phyloP scores from a whole-genome alignment of 2,113 vertebrate species.

The Procavia capensis region DNA sequence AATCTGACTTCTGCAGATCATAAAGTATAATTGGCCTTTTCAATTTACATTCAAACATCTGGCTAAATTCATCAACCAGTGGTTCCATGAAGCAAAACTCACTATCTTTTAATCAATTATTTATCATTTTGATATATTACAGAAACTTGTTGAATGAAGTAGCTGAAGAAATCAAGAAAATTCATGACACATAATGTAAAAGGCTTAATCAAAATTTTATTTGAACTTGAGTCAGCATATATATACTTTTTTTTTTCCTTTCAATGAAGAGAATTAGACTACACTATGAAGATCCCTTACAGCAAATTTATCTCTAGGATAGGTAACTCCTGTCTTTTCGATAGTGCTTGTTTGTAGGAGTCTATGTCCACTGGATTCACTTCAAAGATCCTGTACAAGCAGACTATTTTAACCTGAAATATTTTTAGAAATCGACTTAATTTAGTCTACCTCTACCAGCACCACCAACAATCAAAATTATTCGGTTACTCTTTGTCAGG shows the following conservation, averaged over 20 bases:
- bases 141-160: neutral
- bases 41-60: slow-evolving; percentile 60
- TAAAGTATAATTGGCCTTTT: slow-evolving; percentile 64
- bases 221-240: neutral
- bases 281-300: neutral
- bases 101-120: slow-evolving; percentile 9
- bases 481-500: neutral
- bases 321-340: neutral
- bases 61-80: slow-evolving; percentile 58
- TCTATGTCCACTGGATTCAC: neutral
- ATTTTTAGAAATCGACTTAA: slow-evolving; percentile 3
- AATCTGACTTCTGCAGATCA: slow-evolving; percentile 58
- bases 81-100: slow-evolving; percentile 25
- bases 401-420: slow-evolving; percentile 4
- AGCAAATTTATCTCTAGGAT: neutral
- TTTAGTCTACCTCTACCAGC: neutral
- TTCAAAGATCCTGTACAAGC: neutral
- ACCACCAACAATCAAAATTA: neutral
- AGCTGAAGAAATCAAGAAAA: slow-evolving; percentile 6
- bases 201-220: neutral
- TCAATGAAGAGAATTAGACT: neutral
- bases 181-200: neutral
- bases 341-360: neutral
- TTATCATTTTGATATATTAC: neutral
- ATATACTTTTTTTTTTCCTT: neutral